phyloP scores from a whole-genome alignment of 1,140 invertebrate species.

The Bombus waltoni region DNA sequence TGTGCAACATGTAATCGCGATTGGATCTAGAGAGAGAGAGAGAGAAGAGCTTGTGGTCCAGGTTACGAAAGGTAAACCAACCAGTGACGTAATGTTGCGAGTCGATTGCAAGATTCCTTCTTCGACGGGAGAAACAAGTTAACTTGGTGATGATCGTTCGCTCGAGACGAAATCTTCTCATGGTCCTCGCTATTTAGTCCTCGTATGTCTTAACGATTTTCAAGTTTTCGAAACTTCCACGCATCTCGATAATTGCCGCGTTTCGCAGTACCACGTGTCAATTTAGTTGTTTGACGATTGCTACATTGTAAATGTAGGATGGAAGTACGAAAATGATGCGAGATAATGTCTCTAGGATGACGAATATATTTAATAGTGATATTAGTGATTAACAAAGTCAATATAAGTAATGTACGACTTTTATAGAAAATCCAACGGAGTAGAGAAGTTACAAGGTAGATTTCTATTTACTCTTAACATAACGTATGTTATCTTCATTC shows the following conservation, averaged over 20 bases:
- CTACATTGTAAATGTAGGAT: no score
- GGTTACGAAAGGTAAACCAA: slow-evolving; percentile 45
- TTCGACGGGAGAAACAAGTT: slow-evolving; percentile 12
- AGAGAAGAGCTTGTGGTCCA: slow-evolving; percentile 54
- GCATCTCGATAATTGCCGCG: neutral
- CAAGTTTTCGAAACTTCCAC: neutral
- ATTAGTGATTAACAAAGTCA: neutral
- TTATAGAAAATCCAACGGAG: no score
- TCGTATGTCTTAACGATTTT: neutral
- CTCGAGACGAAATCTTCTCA: neutral
- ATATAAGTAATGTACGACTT: neutral
- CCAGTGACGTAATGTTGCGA: slow-evolving; percentile 35
- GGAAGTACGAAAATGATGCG: neutral
- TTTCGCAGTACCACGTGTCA: neutral
- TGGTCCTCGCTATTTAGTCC: no score
- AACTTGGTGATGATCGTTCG: neutral
- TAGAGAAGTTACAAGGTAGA: no score
- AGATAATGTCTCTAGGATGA: neutral
- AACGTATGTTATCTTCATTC: no score
- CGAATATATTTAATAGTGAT: neutral
- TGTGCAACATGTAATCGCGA: slow-evolving; percentile 49
- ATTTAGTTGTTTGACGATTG: neutral
- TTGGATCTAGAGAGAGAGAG: slow-evolving; percentile 39
- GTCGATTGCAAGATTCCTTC: slow-evolving; percentile 49
- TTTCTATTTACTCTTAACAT: no score